Percentiles rank a stretch among this genome's conserved stretches.
Evolutionary conservation across 2,888 invertebrate genomes (phyloP).

Genomic region (Harmothoe impar): DNA sequence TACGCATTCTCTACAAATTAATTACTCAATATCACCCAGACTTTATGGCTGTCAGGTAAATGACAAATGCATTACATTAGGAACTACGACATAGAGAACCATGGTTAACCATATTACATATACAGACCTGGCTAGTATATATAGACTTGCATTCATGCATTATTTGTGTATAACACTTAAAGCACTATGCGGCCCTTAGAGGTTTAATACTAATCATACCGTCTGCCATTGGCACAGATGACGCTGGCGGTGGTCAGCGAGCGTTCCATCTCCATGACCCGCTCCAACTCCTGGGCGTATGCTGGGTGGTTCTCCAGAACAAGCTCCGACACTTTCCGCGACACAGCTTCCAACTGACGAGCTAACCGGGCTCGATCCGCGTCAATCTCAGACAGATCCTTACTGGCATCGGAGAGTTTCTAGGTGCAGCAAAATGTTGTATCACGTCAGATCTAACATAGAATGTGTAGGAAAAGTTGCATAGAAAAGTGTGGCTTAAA

Average conservation of each 20-base stretch:
- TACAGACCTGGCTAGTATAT: too few species aligned
- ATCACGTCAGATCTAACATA: neutral
- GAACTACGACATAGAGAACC: too few species aligned
- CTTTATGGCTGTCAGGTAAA: too few species aligned
- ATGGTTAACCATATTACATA: too few species aligned
- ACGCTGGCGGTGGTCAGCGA: slow-evolving; percentile 79
- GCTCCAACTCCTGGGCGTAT: slow-evolving; percentile 92
- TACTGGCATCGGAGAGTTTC: slow-evolving; percentile 13
- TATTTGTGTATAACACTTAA: too few species aligned
- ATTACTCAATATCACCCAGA: too few species aligned
- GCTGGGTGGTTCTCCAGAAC: slow-evolving; percentile 95
- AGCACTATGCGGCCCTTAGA: too few species aligned
- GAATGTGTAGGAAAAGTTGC: neutral
- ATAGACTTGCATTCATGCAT: too few species aligned
- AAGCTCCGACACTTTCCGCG: slow-evolving; percentile 95
- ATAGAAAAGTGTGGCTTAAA: neutral
- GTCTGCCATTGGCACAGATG: slow-evolving; percentile 81
- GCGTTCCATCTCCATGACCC: slow-evolving; percentile 83
- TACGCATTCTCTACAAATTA: too few species aligned
- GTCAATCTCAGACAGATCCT: neutral
- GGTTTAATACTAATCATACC: slow-evolving; percentile 73
- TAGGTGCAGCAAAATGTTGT: neutral
- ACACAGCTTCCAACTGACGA: slow-evolving; percentile 83
- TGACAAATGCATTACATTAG: too few species aligned
- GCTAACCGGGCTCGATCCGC: neutral